Conservation (phyloP, 2,888 invertebrate species). For the Lamproptera curius region DNA sequence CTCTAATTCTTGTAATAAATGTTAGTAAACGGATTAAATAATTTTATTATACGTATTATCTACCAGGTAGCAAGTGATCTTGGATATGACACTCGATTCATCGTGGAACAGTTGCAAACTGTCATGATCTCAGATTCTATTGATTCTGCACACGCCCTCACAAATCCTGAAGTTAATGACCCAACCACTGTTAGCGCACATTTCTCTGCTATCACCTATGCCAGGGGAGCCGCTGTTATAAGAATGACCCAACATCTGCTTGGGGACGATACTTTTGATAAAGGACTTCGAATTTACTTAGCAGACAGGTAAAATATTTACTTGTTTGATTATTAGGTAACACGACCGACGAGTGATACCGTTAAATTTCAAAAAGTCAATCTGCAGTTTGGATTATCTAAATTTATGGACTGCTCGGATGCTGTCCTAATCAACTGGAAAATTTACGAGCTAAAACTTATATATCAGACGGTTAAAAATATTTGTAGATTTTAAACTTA, state of each 20-base stretch:
- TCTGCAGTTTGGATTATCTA: too few relatives aligned
- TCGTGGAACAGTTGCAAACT: conserved; percentile 82
- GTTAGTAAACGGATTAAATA: background rate
- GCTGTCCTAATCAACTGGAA: too few relatives aligned
- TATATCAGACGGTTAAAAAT: too few relatives aligned
- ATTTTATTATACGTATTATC: background rate
- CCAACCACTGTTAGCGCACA: conserved; percentile 77
- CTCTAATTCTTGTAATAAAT: background rate
- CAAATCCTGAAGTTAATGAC: conserved; percentile 69
- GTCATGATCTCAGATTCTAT: conserved; percentile 80
- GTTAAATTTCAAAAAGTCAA: too few relatives aligned
- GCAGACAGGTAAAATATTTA: conserved; percentile 63
- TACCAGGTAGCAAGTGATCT: conserved; percentile 52
- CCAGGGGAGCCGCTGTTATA: conserved; percentile 80
- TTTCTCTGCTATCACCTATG: conserved; percentile 84
- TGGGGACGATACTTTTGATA: conserved; percentile 68
- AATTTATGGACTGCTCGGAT: too few relatives aligned
- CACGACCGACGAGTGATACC: too few relatives aligned
- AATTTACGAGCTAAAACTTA: too few relatives aligned
- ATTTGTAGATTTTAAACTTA: too few relatives aligned
- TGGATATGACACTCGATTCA: conserved; percentile 72
- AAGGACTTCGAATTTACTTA: conserved; percentile 76
- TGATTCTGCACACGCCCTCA: conserved; percentile 77
- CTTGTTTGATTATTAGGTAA: too few relatives aligned
- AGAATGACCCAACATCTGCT: conserved; percentile 84